Evolutionary conservation across 2,113 vertebrate genomes (phyloP).

Genomic region (Ctenodactylus gundi): DNA sequence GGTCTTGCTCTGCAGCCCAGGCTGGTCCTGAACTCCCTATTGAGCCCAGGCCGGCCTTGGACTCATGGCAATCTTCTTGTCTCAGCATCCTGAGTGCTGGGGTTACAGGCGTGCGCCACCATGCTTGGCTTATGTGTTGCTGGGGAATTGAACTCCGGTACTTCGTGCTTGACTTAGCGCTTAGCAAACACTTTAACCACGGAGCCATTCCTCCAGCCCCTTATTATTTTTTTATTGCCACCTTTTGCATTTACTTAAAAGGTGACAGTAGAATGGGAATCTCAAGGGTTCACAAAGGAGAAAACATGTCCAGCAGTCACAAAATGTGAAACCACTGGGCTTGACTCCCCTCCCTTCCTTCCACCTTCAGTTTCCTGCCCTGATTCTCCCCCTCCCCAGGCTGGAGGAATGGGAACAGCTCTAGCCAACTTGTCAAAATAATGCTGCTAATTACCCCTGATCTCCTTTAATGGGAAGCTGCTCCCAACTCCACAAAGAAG

Average conservation of each 20-base stretch:
- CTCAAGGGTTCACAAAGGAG: conserved; percentile 37
- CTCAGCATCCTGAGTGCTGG: too few relatives aligned
- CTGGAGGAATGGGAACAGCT: conserved; percentile 81
- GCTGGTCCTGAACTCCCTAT: too few relatives aligned
- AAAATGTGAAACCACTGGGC: conserved; percentile 49
- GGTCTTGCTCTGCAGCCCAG: too few relatives aligned
- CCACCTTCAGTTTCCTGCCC: conserved; percentile 56
- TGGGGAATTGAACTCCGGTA: too few relatives aligned
- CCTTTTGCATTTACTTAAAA: conserved; percentile 65
- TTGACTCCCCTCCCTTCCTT: conserved; percentile 28
- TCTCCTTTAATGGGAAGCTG: conserved; percentile 87
- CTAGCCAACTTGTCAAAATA: conserved; percentile 90
- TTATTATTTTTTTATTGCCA: conserved; percentile 65
- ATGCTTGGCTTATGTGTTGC: too few relatives aligned
- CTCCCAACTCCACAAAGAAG: conserved; percentile 84
- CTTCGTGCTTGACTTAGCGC: too few relatives aligned
- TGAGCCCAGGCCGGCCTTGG: too few relatives aligned
- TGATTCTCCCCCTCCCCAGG: conserved; percentile 54
- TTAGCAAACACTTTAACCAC: too few relatives aligned
- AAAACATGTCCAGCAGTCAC: conserved; percentile 48
- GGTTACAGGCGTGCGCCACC: too few relatives aligned
- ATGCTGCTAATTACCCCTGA: conserved; percentile 90
- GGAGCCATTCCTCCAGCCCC: too few relatives aligned
- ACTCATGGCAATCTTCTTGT: too few relatives aligned
- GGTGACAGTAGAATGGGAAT: conserved; percentile 59